Evolutionary conservation across 1,140 invertebrate genomes (phyloP).

Genomic region (Apis mellifera): DNA sequence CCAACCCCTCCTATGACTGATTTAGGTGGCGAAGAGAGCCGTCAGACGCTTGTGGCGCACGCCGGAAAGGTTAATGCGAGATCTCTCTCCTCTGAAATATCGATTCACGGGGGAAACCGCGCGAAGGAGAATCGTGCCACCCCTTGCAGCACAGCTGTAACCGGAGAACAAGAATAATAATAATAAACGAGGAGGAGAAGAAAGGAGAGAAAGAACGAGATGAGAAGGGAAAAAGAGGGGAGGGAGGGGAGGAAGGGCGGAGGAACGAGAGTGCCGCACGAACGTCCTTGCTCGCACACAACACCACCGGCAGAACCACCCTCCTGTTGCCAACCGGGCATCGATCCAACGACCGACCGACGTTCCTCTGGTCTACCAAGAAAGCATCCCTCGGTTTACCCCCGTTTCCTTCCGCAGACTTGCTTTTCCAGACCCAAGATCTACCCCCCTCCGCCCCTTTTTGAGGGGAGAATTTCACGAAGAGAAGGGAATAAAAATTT

Average conservation of each 20-base stretch:
- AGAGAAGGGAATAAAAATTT: too few species aligned
- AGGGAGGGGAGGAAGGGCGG: not conserved
- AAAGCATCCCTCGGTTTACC: conserved; percentile 36
- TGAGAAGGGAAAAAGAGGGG: not conserved
- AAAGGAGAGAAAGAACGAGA: not conserved
- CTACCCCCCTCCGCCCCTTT: not conserved
- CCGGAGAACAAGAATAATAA: not conserved
- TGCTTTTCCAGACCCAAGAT: conserved; percentile 15
- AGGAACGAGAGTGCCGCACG: conserved; percentile 23
- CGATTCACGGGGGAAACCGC: conserved; percentile 16
- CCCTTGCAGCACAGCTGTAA: conserved; percentile 25
- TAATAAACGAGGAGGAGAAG: not conserved
- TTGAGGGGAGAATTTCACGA: not conserved
- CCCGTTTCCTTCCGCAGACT: conserved; percentile 41
- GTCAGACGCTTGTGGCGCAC: conserved; percentile 12
- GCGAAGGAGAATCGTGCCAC: conserved; percentile 26
- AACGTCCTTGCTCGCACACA: conserved; percentile 30
- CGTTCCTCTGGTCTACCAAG: conserved; percentile 57
- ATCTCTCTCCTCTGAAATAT: conserved; percentile 38
- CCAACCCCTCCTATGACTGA: conserved; percentile 19
- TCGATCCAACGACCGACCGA: conserved; percentile 70
- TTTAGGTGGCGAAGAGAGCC: conserved; percentile 30
- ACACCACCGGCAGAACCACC: conserved; percentile 54
- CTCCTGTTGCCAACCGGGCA: conserved; percentile 72
- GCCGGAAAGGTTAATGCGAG: conserved; percentile 46